These are phyloP conservation scores for Enteromius unitaeniatus DNA, from an alignment of 2,797 vertebrate genomes.

Conservation along the genomic window DNA sequence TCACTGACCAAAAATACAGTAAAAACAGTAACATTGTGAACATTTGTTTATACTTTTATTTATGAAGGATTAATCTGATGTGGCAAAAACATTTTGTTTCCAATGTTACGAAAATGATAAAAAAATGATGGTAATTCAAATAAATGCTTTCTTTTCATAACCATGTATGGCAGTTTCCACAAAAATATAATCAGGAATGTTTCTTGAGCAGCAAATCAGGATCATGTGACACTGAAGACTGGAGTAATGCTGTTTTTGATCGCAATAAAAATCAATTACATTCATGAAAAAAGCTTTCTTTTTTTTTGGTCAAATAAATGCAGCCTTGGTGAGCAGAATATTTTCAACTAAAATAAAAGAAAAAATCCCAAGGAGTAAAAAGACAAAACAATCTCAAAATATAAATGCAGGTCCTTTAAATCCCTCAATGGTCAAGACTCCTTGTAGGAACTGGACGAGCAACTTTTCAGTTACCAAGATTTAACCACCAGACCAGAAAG, in stretches of 20 bases:
- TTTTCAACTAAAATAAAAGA: neutral
- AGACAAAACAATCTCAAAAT: neutral
- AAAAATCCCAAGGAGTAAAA: neutral
- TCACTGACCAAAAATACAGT: neutral
- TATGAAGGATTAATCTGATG: neutral
- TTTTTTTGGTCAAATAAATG: neutral
- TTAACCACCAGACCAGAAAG: neutral
- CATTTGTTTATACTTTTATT: neutral
- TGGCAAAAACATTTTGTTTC: neutral
- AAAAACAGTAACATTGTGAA: neutral
- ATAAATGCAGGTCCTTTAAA: neutral
- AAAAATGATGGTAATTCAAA: neutral
- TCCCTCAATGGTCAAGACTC: neutral
- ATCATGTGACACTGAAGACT: neutral
- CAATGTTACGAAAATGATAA: neutral
- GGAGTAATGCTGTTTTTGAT: neutral
- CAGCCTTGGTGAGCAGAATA: neutral
- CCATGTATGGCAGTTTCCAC: neutral
- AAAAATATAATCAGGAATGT: neutral
- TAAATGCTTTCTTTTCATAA: neutral
- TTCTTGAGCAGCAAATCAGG: neutral
- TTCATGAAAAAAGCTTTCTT: neutral
- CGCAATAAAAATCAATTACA: neutral
- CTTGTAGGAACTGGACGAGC: neutral
- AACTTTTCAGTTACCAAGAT: neutral